Base-by-base conservation (phyloP, 2,888 invertebrate species). In the Leucoma salicis region DNA sequence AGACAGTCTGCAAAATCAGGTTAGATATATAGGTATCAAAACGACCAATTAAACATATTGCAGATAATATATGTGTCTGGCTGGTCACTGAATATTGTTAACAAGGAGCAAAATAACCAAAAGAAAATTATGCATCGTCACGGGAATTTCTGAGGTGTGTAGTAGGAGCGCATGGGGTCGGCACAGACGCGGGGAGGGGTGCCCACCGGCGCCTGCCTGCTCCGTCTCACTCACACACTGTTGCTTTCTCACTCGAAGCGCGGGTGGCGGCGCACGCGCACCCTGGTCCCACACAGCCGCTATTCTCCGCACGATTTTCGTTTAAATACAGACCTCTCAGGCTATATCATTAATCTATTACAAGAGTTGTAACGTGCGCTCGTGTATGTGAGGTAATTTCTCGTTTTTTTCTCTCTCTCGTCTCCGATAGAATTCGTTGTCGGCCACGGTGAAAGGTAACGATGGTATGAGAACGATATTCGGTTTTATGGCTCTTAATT, bases 291-390 rank as follows among this genome's bases (percentile, higher is more conserved):
- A 57, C 61, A 46, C 63, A 49, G 57, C 41, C 38, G 53, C 52
- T 63, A 51, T 47, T 51, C 56, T 70, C 68, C 66, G 69, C 66
- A 69, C 63, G 64, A 64, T 66, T 66, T 63, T 72, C 74, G 71
- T 78, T 82, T 78, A 79, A 79, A 80, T 70, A 75, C 82, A 78
- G 77, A 75, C 72, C 74, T 77, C 68, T 70, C 76, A 76, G 74
- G 76, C 83, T 74, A 76, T 85, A 86, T 86, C 87, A 87, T 88
- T 88, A 86, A 88, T 87, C 86, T 88, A 88, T 88, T 87, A 86
- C 79, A 64, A 57, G 61, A 66, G 65, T 68, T 72, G 74, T 74
- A 74, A 65, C 74, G 71, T 74, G 74, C 74, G 74, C 78, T 77
- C 72, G 74, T 73, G 77, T 70, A 75, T 74, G 73, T 75, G 74